These are phyloP conservation scores for Trachurus trachurus DNA, from an alignment of 2,797 vertebrate species.

Conservation along the genomic window DNA sequence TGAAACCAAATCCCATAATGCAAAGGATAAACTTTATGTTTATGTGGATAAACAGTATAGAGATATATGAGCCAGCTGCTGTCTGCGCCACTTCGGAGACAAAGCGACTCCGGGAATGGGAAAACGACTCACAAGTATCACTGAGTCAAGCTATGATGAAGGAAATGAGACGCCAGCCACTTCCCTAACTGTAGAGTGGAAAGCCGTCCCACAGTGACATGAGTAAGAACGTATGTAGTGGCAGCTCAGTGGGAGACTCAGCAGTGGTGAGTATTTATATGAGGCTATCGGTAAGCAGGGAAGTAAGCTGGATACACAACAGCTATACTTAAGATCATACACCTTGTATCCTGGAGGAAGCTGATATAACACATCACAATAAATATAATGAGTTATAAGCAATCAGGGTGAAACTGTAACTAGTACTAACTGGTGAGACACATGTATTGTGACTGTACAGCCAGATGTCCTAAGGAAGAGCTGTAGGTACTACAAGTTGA, in stretches of 20 bases:
- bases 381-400: slow-evolving; percentile 19
- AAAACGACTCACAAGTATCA: slow-evolving; percentile 31
- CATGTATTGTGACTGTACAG: background rate
- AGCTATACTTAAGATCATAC: slow-evolving; percentile 20
- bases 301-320: slow-evolving; percentile 40
- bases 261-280: slow-evolving; percentile 52
- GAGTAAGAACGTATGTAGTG: slow-evolving; percentile 52
- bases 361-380: slow-evolving; percentile 21
- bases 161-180: slow-evolving; percentile 54
- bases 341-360: slow-evolving; percentile 22
- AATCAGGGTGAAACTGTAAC: background rate
- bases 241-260: slow-evolving; percentile 25
- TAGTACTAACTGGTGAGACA: background rate
- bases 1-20: slow-evolving; percentile 56
- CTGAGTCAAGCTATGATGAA: slow-evolving; percentile 38
- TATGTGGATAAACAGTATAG: slow-evolving; percentile 12
- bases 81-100: slow-evolving; percentile 1
- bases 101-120: slow-evolving; percentile 10
- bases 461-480: slow-evolving; percentile 5
- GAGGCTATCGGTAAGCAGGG: slow-evolving; percentile 53
- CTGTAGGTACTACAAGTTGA: background rate
- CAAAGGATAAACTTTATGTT: slow-evolving; percentile 49
- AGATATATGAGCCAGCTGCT: slow-evolving; percentile 32
- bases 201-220: slow-evolving; percentile 35
- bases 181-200: slow-evolving; percentile 57